Conservation (phyloP, 2,888 invertebrate species). For the Philhelius pedissequus region DNA sequence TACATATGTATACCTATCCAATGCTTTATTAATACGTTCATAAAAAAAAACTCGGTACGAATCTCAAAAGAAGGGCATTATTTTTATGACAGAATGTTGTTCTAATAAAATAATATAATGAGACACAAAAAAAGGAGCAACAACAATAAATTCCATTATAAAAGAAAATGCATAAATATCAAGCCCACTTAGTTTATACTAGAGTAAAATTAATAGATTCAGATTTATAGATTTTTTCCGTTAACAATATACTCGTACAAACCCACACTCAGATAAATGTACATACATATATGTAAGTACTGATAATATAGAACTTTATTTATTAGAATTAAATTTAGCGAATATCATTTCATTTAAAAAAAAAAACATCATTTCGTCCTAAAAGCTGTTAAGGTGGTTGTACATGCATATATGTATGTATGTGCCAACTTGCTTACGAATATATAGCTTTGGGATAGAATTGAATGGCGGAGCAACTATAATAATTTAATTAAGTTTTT, state of each 20-base stretch:
- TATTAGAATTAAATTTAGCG: conserved; percentile 27
- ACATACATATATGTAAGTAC: background rate
- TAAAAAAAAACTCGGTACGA: too few species aligned
- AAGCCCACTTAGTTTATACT: too few species aligned
- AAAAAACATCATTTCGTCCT: background rate
- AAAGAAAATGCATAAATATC: background rate
- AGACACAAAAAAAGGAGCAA: background rate
- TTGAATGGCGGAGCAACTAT: background rate
- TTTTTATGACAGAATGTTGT: too few species aligned
- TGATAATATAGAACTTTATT: background rate
- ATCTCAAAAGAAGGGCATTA: too few species aligned
- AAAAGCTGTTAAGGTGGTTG: background rate
- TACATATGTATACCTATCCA: too few species aligned
- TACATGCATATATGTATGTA: background rate
- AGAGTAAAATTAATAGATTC: too few species aligned
- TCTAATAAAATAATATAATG: background rate
- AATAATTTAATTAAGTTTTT: conserved; percentile 38
- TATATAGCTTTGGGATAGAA: background rate
- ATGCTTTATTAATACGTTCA: too few species aligned
- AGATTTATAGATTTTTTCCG: conserved; percentile 2
- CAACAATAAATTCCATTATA: background rate
- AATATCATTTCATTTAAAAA: conserved; percentile 9
- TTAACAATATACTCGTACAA: background rate
- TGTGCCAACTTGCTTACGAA: too few species aligned
- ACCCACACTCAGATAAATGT: background rate